Conservation (phyloP, 2,113 vertebrate species). For the Nestor notabilis region DNA sequence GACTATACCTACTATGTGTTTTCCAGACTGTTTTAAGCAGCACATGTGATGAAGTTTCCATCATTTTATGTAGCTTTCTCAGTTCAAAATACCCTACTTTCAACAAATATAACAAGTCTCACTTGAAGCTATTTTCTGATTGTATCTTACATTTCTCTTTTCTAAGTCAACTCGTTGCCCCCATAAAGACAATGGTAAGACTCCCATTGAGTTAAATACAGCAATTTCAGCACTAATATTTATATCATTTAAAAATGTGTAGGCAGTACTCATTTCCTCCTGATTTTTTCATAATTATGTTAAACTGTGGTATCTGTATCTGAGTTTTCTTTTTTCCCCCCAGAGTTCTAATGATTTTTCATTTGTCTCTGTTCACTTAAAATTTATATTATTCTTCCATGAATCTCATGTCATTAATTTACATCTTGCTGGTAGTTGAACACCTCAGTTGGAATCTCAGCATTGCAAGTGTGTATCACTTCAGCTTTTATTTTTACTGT, state of each 20-base stretch:
- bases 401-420: conserved; percentile 20
- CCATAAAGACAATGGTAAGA: neutral
- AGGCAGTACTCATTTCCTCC: neutral
- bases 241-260: neutral
- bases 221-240: neutral
- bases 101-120: neutral
- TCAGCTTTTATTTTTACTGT: neutral
- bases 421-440: conserved; percentile 11
- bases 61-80: rapidly evolving
- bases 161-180: neutral
- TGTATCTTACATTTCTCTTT: neutral
- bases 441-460: neutral
- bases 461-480: neutral
- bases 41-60: neutral
- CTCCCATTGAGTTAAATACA: neutral
- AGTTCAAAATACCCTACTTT: neutral
- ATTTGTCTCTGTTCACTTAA: neutral
- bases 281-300: neutral
- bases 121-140: neutral
- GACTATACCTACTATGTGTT: neutral
- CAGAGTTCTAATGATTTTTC: neutral
- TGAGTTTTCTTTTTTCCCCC: neutral
- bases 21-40: neutral
- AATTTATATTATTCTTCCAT: neutral
- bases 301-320: neutral